Evolutionary conservation across 2,797 vertebrate genomes (phyloP).

Genomic region (Petrocephalus sullivani): DNA sequence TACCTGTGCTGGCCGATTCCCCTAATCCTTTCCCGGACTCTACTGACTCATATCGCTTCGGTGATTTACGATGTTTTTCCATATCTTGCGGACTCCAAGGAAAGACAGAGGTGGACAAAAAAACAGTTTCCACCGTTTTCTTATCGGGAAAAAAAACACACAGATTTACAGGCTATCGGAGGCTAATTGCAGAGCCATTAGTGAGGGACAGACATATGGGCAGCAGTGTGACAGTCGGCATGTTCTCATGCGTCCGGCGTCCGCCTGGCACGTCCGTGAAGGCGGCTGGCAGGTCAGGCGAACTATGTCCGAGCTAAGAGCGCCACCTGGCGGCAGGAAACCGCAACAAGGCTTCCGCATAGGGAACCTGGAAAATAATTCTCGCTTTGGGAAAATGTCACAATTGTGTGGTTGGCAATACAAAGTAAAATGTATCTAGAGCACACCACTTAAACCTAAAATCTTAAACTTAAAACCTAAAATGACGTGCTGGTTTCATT

Average conservation of each 20-base stretch:
- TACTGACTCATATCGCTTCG: conserved; percentile 43
- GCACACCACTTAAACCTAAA: too few species aligned
- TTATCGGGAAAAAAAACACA: background rate
- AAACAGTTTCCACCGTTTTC: background rate
- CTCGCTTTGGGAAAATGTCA: background rate
- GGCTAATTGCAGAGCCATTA: background rate
- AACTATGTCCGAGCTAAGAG: conserved; percentile 19
- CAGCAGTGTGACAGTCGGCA: background rate
- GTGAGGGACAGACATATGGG: background rate
- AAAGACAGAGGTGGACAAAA: background rate
- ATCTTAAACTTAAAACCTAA: background rate
- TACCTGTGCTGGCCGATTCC: conserved; percentile 35
- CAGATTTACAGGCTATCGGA: background rate
- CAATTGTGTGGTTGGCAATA: background rate
- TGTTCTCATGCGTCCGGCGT: background rate
- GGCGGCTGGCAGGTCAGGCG: background rate
- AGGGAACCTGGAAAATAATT: background rate
- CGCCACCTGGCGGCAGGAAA: conserved; percentile 41
- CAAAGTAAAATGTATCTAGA: too few species aligned
- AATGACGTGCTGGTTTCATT: background rate
- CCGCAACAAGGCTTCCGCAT: background rate
- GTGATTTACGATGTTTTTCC: conserved; percentile 47
- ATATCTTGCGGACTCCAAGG: conserved; percentile 33
- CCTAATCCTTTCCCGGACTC: conserved; percentile 36
- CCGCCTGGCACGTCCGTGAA: too few species aligned